A percentile compares a stretch with the other conserved stretches of the same genome.
Conservation (phyloP, 2,888 invertebrate species). For the Oxytorus armatus region DNA sequence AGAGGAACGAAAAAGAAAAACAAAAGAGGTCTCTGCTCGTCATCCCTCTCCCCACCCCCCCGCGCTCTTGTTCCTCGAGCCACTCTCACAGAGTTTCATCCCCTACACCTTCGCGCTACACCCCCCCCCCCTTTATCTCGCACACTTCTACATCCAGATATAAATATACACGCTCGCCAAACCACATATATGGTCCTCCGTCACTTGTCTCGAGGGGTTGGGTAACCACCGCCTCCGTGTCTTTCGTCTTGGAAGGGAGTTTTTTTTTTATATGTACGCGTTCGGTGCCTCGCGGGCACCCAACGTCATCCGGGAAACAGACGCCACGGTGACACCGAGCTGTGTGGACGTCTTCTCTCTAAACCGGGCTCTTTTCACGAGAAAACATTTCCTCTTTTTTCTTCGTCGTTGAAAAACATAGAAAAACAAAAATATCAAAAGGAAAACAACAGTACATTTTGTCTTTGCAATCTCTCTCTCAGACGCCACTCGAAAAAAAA, state of each 20-base stretch:
- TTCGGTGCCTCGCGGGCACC: constrained; percentile 75
- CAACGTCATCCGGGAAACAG: constrained; percentile 63
- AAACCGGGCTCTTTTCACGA: too few relatives aligned
- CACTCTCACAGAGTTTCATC: too few relatives aligned
- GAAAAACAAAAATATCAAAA: too few relatives aligned
- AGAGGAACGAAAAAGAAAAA: too few relatives aligned
- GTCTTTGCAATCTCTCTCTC: neutral
- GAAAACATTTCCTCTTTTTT: constrained; percentile 11
- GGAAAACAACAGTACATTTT: too few relatives aligned
- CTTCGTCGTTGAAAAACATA: constrained; percentile 1
- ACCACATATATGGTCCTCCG: neutral
- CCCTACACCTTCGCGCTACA: too few relatives aligned
- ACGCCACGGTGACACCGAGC: constrained; percentile 62
- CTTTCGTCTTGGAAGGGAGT: constrained; percentile 44
- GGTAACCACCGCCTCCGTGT: constrained; percentile 55
- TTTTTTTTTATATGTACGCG: too few relatives aligned
- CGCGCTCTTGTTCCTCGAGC: too few relatives aligned
- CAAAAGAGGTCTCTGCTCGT: too few relatives aligned
- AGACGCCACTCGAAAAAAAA: too few relatives aligned
- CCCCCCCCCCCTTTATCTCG: neutral
- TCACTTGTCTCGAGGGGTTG: constrained; percentile 51
- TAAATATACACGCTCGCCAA: neutral
- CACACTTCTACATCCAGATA: constrained; percentile 19
- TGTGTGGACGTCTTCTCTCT: constrained; percentile 43
- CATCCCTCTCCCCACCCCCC: too few relatives aligned